Percentiles rank a stretch among this genome's conserved stretches.
Evolutionary conservation across 2,113 vertebrate species (phyloP).

Genomic region (Pantherophis guttatus): DNA sequence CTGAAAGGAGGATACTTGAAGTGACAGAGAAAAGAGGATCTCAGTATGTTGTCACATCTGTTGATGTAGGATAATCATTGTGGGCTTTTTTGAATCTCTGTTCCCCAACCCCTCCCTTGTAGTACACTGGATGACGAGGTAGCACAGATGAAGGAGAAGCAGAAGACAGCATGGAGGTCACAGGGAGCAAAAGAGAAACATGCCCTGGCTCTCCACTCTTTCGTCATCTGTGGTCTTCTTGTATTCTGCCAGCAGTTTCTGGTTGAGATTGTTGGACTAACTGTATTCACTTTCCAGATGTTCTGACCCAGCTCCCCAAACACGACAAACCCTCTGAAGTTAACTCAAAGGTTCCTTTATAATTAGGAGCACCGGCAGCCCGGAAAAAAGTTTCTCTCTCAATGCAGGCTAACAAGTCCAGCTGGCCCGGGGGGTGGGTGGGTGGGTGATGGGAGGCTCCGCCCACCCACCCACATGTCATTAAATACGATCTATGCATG

Average conservation of each 20-base stretch:
- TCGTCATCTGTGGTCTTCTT: background rate
- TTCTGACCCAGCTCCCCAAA: background rate
- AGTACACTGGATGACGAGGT: background rate
- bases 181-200: too few species aligned
- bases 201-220: too few species aligned
- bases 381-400: too few species aligned
- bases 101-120: background rate
- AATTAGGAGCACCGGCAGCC: too few species aligned
- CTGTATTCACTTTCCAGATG: background rate
- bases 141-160: background rate
- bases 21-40: background rate
- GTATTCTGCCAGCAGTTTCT: background rate
- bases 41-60: background rate
- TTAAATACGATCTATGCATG: too few species aligned
- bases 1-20: background rate
- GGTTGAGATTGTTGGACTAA: background rate
- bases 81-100: background rate
- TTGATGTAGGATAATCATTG: background rate
- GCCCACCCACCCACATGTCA: too few species aligned
- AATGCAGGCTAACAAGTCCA: too few species aligned
- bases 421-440: fast-evolving
- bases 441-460: too few species aligned
- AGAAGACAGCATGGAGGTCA: background rate
- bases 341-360: too few species aligned
- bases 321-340: too few species aligned